phyloP scores from a whole-genome alignment of 1,140 invertebrate species.

The Pogonomyrmex californicus region DNA sequence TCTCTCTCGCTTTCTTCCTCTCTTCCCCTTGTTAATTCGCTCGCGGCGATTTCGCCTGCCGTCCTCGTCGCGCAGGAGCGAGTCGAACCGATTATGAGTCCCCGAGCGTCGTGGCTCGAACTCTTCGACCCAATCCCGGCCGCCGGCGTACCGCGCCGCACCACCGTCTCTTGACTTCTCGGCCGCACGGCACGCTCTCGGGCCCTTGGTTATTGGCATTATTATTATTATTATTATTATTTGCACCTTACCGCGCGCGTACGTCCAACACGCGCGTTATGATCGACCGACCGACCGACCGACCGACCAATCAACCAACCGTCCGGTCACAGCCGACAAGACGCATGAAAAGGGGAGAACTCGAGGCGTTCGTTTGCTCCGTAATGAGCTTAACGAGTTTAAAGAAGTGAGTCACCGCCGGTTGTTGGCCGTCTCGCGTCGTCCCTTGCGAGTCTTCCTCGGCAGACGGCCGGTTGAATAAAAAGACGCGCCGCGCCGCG shows the following conservation, averaged over 20 bases:
- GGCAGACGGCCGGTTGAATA: not conserved
- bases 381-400: constrained; percentile 74
- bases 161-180: constrained; percentile 64
- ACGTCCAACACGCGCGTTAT: constrained; percentile 28
- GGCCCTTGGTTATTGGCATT: constrained; percentile 71
- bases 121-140: constrained; percentile 72
- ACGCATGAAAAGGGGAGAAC: constrained; percentile 2
- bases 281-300: constrained; percentile 47
- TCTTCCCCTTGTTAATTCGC: constrained; percentile 51
- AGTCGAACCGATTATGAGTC: constrained; percentile 69
- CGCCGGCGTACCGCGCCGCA: constrained; percentile 8
- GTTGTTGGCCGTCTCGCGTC: constrained; percentile 25
- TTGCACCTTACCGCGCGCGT: constrained; percentile 70
- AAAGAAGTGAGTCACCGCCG: constrained; percentile 73
- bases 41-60: constrained; percentile 65
- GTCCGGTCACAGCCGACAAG: not conserved
- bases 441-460: constrained; percentile 1
- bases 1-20: not conserved
- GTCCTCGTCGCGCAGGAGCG: constrained; percentile 66
- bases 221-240: constrained; percentile 76
- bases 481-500: not conserved
- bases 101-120: constrained; percentile 67
- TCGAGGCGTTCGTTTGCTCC: constrained; percentile 50
- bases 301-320: constrained; percentile 29
- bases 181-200: constrained; percentile 49